Evolutionary conservation across 2,113 vertebrate species (phyloP).

Genomic region (Thomomys bottae): DNA sequence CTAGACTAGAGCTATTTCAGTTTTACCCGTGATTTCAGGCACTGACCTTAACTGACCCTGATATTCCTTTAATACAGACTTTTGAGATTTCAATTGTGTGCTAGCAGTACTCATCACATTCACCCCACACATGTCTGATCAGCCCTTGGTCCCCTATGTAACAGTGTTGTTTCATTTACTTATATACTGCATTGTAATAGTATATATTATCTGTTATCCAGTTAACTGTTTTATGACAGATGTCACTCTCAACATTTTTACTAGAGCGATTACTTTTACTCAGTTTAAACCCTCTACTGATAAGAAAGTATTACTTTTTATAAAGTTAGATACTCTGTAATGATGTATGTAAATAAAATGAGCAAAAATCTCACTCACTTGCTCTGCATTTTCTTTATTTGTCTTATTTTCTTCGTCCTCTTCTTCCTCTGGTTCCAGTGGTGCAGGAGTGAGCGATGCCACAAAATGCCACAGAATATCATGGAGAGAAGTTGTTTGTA

Average conservation of each 20-base stretch:
- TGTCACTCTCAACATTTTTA: neutral
- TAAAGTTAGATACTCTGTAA: constrained; percentile 22
- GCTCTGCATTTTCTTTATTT: constrained; percentile 95
- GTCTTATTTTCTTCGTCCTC: constrained; percentile 98
- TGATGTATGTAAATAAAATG: constrained; percentile 10
- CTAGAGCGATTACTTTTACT: neutral
- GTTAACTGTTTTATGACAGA: neutral
- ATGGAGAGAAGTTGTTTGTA: constrained; percentile 98
- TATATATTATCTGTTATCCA: neutral
- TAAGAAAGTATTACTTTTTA: neutral
- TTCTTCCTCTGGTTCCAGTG: constrained; percentile 95
- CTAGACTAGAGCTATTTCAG: neutral
- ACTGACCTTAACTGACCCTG: neutral
- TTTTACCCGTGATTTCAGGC: neutral
- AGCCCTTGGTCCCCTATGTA: neutral
- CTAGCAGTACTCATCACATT: neutral
- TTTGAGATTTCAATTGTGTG: neutral
- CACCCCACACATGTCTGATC: neutral
- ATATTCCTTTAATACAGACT: no score
- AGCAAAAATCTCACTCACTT: constrained; percentile 83
- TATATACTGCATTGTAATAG: neutral
- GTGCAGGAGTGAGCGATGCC: constrained; percentile 96
- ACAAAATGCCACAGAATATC: constrained; percentile 99
- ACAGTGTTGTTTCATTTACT: neutral
- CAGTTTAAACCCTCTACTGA: neutral